Percentiles rank a stretch among this genome's conserved stretches.
Conservation (phyloP, 2,888 invertebrate genomes). For the Microdon myrmicae region DNA sequence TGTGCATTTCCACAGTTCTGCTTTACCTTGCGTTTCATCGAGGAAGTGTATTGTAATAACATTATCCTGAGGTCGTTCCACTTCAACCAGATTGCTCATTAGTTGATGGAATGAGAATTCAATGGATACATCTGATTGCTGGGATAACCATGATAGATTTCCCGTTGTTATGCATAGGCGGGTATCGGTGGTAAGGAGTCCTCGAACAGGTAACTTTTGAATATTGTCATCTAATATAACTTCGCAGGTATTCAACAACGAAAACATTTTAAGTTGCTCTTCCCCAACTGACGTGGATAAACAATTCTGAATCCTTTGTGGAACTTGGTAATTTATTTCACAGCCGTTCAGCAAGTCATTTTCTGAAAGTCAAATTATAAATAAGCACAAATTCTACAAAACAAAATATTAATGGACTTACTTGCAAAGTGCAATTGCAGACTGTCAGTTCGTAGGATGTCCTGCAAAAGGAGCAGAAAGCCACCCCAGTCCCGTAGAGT, state of each 20-base stretch:
- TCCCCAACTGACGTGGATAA: slow-evolving; percentile 56
- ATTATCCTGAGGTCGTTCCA: slow-evolving; percentile 64
- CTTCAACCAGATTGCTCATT: slow-evolving; percentile 70
- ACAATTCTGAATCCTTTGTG: slow-evolving; percentile 62
- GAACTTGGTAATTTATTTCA: slow-evolving; percentile 62
- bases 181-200: slow-evolving; percentile 64
- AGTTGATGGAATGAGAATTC: slow-evolving; percentile 66
- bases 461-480: slow-evolving; percentile 67
- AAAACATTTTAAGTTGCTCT: slow-evolving; percentile 65
- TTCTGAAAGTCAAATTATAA: slow-evolving; percentile 57
- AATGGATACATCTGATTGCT: slow-evolving; percentile 56
- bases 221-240: slow-evolving; percentile 61
- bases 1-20: slow-evolving; percentile 68
- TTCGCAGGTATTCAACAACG: slow-evolving; percentile 66
- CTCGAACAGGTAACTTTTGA: slow-evolving; percentile 57
- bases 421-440: slow-evolving; percentile 68
- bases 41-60: slow-evolving; percentile 68
- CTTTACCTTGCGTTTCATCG: slow-evolving; percentile 68
- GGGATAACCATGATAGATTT: slow-evolving; percentile 68
- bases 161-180: slow-evolving; percentile 67
- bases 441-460: slow-evolving; percentile 69
- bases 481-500: slow-evolving; percentile 65
- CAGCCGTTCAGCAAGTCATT: slow-evolving; percentile 66
- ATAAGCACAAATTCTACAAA: not conserved
- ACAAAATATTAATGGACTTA: slow-evolving; percentile 54